Evolutionary conservation across 2,888 invertebrate genomes (phyloP).

Genomic region (Catocala sponsa): DNA sequence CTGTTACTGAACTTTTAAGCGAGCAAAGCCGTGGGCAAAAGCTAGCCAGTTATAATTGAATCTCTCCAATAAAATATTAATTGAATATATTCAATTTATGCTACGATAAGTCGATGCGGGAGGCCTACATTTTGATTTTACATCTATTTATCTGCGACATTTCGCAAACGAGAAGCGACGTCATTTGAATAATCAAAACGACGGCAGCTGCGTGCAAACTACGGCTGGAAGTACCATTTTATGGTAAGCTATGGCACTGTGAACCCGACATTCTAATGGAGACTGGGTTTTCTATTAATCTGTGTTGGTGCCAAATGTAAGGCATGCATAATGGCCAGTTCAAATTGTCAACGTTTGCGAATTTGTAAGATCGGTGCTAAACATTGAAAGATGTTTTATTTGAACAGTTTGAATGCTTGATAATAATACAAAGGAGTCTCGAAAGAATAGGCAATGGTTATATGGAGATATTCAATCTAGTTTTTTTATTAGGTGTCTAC

Average conservation of each 20-base stretch:
- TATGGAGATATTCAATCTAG: too few relatives aligned
- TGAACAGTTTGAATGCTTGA: too few relatives aligned
- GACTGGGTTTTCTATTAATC: conserved; percentile 21
- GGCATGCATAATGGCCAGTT: not conserved
- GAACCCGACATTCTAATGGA: conserved; percentile 29
- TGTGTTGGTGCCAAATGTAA: conserved; percentile 13
- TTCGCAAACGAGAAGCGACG: conserved; percentile 31
- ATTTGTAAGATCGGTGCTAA: too few relatives aligned
- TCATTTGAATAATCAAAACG: conserved; percentile 47
- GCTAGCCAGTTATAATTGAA: too few relatives aligned
- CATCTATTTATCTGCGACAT: conserved; percentile 31
- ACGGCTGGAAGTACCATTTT: conserved; percentile 37
- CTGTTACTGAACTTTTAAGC: too few relatives aligned
- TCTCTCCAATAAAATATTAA: conserved; percentile 27
- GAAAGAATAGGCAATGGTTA: too few relatives aligned
- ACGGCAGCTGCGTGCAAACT: conserved; percentile 42
- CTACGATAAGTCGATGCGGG: conserved; percentile 24
- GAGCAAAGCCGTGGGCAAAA: too few relatives aligned
- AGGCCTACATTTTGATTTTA: conserved; percentile 28
- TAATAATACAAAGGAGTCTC: too few relatives aligned
- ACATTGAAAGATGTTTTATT: too few relatives aligned
- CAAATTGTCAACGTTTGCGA: too few relatives aligned
- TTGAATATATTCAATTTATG: conserved; percentile 37
- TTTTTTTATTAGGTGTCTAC: too few relatives aligned
- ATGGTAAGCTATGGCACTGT: conserved; percentile 32